Evolutionary conservation across 2,888 invertebrate species (phyloP).

Genomic region (Rhyacophila evoluta): DNA sequence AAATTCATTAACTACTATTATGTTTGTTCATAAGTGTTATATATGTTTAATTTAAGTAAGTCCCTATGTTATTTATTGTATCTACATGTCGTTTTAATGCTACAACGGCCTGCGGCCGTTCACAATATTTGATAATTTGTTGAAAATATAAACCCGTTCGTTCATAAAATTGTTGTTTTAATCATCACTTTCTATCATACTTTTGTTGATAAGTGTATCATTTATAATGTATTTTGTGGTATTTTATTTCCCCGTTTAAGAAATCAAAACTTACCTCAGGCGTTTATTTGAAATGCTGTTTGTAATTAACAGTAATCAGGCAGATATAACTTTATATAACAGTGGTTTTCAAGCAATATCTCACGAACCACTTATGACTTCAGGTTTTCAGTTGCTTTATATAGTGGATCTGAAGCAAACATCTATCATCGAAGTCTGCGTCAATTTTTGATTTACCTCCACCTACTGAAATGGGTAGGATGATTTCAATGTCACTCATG

Average conservation of each 20-base stretch:
- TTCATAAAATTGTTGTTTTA: slow-evolving; percentile 47
- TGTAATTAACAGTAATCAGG: background rate
- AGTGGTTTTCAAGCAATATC: too few relatives aligned
- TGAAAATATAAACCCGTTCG: slow-evolving; percentile 52
- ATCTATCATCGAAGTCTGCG: too few relatives aligned
- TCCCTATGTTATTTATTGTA: slow-evolving; percentile 45
- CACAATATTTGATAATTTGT: slow-evolving; percentile 52
- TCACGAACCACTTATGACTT: too few relatives aligned
- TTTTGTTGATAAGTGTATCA: background rate
- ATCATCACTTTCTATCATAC: slow-evolving; percentile 29
- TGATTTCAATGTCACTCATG: too few relatives aligned
- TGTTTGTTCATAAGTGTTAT: slow-evolving; percentile 29
- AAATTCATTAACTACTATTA: background rate
- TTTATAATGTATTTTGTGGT: background rate
- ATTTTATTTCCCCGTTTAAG: background rate
- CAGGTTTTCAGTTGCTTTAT: too few relatives aligned
- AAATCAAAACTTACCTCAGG: background rate
- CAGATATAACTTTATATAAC: too few relatives aligned
- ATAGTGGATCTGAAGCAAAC: too few relatives aligned
- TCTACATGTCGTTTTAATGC: slow-evolving; percentile 48
- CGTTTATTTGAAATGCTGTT: background rate
- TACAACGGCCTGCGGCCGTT: slow-evolving; percentile 32
- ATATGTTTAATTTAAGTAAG: slow-evolving; percentile 25
- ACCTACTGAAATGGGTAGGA: too few relatives aligned
- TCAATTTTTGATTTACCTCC: too few relatives aligned